Conservation (phyloP, 2,888 invertebrate species). For the Ornithoptera priamus region DNA sequence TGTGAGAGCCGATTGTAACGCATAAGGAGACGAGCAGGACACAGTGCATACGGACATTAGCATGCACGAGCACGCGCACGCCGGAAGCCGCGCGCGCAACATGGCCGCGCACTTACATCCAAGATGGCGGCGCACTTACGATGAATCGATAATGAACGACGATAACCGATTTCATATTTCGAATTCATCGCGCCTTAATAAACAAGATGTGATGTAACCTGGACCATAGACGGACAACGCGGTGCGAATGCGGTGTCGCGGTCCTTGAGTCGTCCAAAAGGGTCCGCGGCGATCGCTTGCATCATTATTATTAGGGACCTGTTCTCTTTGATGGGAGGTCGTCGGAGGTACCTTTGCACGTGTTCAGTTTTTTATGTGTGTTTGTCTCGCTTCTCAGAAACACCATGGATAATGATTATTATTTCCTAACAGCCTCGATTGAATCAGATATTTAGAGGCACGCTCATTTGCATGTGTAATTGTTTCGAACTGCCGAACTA, state of each 20-base stretch:
- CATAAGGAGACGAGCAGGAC: constrained; percentile 50
- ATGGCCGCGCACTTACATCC: constrained; percentile 69
- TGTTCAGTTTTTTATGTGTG: constrained; percentile 58
- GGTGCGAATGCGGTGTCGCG: constrained; percentile 57
- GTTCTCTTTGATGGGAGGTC: constrained; percentile 61
- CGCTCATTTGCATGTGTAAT: constrained; percentile 37
- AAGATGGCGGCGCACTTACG: constrained; percentile 68
- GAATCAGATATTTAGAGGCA: constrained; percentile 34
- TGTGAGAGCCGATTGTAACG: constrained; percentile 52
- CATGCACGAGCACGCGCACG: constrained; percentile 71
- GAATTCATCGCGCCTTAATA: constrained; percentile 61
- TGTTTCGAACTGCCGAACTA: constrained; percentile 21
- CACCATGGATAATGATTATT: constrained; percentile 40
- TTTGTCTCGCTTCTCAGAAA: constrained; percentile 55
- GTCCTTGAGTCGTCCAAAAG: constrained; percentile 64
- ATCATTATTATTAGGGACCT: constrained; percentile 53
- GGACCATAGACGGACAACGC: constrained; percentile 52
- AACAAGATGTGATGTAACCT: constrained; percentile 71
- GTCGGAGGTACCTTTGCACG: constrained; percentile 51
- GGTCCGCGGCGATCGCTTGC: constrained; percentile 49
- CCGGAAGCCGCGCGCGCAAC: constrained; percentile 75
- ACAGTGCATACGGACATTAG: constrained; percentile 67
- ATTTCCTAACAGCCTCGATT: constrained; percentile 39
- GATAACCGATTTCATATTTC: constrained; percentile 77
- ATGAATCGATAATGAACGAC: constrained; percentile 73